phyloP scores from a whole-genome alignment of 2,888 invertebrate species.

The Apomyelois bistriatella region DNA sequence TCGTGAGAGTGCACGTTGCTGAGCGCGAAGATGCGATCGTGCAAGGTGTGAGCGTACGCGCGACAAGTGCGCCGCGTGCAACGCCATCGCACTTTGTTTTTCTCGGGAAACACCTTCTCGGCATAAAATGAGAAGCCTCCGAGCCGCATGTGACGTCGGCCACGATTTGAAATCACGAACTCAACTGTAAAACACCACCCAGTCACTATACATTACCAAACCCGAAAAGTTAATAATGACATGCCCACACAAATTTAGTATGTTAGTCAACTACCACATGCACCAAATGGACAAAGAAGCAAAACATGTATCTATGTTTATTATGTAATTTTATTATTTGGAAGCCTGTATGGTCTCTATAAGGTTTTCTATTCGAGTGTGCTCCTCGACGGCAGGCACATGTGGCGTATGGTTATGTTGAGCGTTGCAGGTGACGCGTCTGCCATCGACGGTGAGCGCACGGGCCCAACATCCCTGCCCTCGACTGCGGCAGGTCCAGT shows the following conservation, averaged over 20 bases:
- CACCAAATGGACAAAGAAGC: slow-evolving; percentile 4
- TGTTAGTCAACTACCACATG: background rate
- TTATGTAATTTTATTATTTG: slow-evolving; percentile 17
- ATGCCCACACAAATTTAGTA: slow-evolving; percentile 12
- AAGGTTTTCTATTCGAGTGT: slow-evolving; percentile 62
- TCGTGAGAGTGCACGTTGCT: slow-evolving; percentile 73
- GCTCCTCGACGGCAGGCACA: slow-evolving; percentile 37
- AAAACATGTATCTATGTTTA: background rate
- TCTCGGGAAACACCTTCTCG: slow-evolving; percentile 75
- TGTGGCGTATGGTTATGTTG: slow-evolving; percentile 54
- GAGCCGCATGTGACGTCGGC: slow-evolving; percentile 73
- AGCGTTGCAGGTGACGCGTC: slow-evolving; percentile 40
- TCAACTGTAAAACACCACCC: slow-evolving; percentile 70
- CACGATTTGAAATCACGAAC: slow-evolving; percentile 78
- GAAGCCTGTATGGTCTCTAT: slow-evolving; percentile 55
- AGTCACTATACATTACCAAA: slow-evolving; percentile 38
- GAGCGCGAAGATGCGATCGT: slow-evolving; percentile 72
- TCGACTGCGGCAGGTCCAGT: slow-evolving; percentile 67
- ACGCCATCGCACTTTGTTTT: slow-evolving; percentile 76
- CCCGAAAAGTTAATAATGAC: slow-evolving; percentile 20
- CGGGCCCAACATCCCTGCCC: slow-evolving; percentile 55
- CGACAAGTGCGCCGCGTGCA: slow-evolving; percentile 75
- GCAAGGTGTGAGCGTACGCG: slow-evolving; percentile 73
- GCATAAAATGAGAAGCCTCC: slow-evolving; percentile 76
- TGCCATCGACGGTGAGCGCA: slow-evolving; percentile 60